Evolutionary conservation across 2,797 vertebrate genomes (phyloP).

Genomic region (Merluccius polli): DNA sequence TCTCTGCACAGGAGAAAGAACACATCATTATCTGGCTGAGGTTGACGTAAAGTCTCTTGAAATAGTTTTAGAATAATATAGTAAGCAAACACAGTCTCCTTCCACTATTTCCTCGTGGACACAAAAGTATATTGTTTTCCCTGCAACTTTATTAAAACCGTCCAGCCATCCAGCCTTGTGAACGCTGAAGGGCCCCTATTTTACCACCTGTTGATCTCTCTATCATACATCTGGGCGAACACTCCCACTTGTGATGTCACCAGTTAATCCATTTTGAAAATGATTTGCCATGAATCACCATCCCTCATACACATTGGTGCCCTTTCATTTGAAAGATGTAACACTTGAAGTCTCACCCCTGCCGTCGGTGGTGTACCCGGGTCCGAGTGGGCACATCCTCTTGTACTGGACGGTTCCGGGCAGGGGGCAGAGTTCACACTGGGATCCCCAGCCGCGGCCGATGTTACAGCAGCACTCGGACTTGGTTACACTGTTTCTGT

Average conservation of each 20-base stretch:
- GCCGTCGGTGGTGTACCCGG: conserved; percentile 87
- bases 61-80: background rate
- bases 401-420: conserved; percentile 86
- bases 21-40: background rate
- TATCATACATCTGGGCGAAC: background rate
- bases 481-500: conserved; percentile 84
- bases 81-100: background rate
- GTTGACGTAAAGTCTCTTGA: background rate
- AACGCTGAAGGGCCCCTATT: background rate
- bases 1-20: background rate
- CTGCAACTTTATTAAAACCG: background rate
- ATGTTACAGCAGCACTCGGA: conserved; percentile 90
- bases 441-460: conserved; percentile 86
- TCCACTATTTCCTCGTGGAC: background rate
- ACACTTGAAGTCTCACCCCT: conserved; percentile 74
- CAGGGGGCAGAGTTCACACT: conserved; percentile 90
- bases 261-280: background rate
- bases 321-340: background rate
- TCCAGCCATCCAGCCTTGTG: background rate
- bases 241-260: background rate
- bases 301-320: background rate
- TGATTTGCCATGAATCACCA: background rate
- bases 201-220: background rate
- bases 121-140: background rate
- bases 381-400: conserved; percentile 90